A percentile compares a stretch with the other conserved stretches of the same genome.
Conservation (phyloP, 2,797 vertebrate species). For the Rhyacichthys aspro region DNA sequence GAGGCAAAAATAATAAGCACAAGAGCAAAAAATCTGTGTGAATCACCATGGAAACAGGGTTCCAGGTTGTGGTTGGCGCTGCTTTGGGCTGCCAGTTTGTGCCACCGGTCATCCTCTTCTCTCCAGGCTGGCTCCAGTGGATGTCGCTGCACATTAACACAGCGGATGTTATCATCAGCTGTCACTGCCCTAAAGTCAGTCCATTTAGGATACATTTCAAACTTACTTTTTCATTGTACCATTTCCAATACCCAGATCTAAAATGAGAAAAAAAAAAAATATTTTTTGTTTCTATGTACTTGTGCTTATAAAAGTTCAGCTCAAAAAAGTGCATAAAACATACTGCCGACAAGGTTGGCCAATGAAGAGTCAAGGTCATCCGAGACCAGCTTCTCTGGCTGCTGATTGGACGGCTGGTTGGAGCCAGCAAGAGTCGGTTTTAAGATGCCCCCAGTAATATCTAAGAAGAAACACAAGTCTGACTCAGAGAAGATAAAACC, state of each 20-base stretch:
- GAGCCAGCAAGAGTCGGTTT: slow-evolving; percentile 95
- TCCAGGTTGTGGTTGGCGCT: slow-evolving; percentile 96
- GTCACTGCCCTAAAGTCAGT: slow-evolving; percentile 25
- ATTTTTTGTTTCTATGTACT: slow-evolving; percentile 17
- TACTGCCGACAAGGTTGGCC: slow-evolving; percentile 98
- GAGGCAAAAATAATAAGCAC: background rate
- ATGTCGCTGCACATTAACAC: slow-evolving; percentile 89
- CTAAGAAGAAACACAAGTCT: slow-evolving; percentile 57
- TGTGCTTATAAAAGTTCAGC: slow-evolving; percentile 20
- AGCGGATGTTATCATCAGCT: slow-evolving; percentile 50
- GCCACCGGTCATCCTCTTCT: slow-evolving; percentile 97
- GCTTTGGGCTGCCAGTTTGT: slow-evolving; percentile 99
- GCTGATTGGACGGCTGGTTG: slow-evolving; percentile 86
- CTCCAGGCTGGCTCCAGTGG: slow-evolving; percentile 98
- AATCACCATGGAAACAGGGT: slow-evolving; percentile 94
- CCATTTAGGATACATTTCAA: background rate
- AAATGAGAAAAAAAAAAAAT: slow-evolving; percentile 41
- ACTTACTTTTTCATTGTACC: slow-evolving; percentile 98
- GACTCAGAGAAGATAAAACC: slow-evolving; percentile 2
- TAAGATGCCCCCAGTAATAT: slow-evolving; percentile 92
- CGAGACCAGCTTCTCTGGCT: slow-evolving; percentile 93
- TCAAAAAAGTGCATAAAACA: slow-evolving; percentile 70
- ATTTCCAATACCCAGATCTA: slow-evolving; percentile 98
- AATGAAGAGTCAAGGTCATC: slow-evolving; percentile 98
- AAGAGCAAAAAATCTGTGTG: slow-evolving; percentile 18